phyloP scores from a whole-genome alignment of 2,113 vertebrate species.

The Riparia riparia region DNA sequence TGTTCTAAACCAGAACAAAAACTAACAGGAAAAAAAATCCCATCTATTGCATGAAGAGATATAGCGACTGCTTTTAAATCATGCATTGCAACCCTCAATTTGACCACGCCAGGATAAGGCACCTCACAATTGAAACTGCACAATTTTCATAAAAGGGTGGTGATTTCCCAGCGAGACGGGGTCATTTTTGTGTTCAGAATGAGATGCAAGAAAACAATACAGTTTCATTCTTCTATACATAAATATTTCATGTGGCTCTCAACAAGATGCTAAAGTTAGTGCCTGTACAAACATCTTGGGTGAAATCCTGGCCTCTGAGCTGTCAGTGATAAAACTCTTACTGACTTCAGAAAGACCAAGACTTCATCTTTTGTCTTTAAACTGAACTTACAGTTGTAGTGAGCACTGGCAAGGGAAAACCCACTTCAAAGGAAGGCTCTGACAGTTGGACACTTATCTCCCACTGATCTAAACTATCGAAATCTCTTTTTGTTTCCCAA shows the following conservation, averaged over 20 bases:
- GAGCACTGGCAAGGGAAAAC: constrained; percentile 22
- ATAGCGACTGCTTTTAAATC: neutral
- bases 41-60: neutral
- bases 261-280: constrained; percentile 42
- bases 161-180: neutral
- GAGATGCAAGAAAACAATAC: constrained; percentile 5
- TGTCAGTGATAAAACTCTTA: constrained; percentile 34
- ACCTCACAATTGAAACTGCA: neutral
- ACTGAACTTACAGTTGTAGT: constrained; percentile 44
- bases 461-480: constrained; percentile 41
- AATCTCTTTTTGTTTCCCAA: constrained; percentile 42
- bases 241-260: constrained; percentile 49
- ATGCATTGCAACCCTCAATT: neutral
- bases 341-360: constrained; percentile 36
- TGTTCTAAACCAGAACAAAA: neutral
- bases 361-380: constrained; percentile 58
- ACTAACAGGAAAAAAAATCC: neutral
- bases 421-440: constrained; percentile 62
- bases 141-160: neutral
- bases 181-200: neutral
- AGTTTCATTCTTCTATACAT: neutral
- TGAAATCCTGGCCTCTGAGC: constrained; percentile 26
- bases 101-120: neutral
- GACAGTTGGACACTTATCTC: constrained; percentile 56
- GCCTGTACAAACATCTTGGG: constrained; percentile 40